Evolutionary conservation across 2,888 invertebrate species (phyloP).

Genomic region (Bombylius major): DNA sequence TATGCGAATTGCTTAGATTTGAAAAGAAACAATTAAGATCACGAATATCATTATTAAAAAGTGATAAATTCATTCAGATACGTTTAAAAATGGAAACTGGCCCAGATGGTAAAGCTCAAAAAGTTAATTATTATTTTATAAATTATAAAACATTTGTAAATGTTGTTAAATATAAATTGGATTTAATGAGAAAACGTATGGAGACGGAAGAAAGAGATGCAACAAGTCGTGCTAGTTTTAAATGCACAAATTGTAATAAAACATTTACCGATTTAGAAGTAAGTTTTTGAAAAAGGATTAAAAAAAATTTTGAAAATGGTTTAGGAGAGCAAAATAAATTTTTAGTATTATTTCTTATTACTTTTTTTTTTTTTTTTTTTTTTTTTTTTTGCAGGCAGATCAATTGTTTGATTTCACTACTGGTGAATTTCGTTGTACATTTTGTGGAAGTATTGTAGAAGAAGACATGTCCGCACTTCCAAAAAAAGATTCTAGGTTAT

Average conservation of each 20-base stretch:
- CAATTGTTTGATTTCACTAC: constrained; percentile 76
- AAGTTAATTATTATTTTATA: constrained; percentile 95
- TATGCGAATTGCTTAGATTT: constrained; percentile 81
- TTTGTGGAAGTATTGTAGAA: constrained; percentile 77
- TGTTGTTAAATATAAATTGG: constrained; percentile 94
- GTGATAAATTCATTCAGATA: constrained; percentile 88
- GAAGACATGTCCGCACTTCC: constrained; percentile 90
- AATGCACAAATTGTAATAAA: constrained; percentile 80
- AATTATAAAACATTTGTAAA: constrained; percentile 96
- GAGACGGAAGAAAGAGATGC: constrained; percentile 92
- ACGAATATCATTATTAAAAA: constrained; percentile 71
- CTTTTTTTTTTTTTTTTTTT: constrained; percentile 6
- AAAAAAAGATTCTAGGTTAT: constrained; percentile 80
- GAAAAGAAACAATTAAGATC: constrained; percentile 88
- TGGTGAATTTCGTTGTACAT: constrained; percentile 80
- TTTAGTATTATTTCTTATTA: neutral
- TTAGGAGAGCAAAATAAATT: too few relatives aligned
- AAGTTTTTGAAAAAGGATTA: constrained; percentile 18
- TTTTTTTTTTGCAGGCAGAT: constrained; percentile 52
- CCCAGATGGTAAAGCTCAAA: constrained; percentile 84
- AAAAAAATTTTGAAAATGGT: neutral
- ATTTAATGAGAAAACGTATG: constrained; percentile 88
- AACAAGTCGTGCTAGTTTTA: constrained; percentile 89
- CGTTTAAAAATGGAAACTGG: constrained; percentile 90
- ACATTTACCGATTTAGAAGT: constrained; percentile 92